Evolutionary conservation across 1,140 invertebrate genomes (phyloP).

Genomic region (Panagrolaimus sp.): DNA sequence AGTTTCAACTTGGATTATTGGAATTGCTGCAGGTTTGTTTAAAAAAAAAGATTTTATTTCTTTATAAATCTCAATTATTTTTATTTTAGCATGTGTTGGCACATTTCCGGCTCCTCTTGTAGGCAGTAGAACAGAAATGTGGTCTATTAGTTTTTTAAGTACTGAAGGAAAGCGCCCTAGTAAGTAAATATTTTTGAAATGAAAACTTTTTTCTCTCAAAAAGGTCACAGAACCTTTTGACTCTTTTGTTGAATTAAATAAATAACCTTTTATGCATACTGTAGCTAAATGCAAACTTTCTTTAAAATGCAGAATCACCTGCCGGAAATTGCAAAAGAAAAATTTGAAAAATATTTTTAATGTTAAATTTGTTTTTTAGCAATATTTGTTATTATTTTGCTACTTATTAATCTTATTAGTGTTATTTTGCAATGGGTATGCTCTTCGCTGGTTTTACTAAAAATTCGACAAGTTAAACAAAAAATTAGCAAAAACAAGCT

Average conservation of each 20-base stretch:
- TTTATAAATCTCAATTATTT: neutral
- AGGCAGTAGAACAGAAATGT: constrained; percentile 23
- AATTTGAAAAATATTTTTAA: constrained; percentile 1
- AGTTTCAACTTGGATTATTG: constrained; percentile 46
- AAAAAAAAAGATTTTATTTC: neutral
- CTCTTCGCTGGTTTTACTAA: constrained; percentile 45
- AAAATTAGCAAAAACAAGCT: constrained; percentile 49
- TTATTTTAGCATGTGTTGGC: constrained; percentile 39
- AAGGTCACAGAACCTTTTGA: constrained; percentile 23
- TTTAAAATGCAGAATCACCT: neutral
- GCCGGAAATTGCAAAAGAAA: neutral
- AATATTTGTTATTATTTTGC: constrained; percentile 27
- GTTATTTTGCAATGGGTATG: constrained; percentile 48
- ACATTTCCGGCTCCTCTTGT: constrained; percentile 44
- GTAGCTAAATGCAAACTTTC: neutral
- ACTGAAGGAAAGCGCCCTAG: constrained; percentile 6
- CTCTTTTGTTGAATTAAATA: constrained; percentile 14
- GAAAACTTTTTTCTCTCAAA: neutral
- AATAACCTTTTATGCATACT: neutral
- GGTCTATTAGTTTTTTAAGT: constrained; percentile 35
- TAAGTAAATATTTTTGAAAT: neutral
- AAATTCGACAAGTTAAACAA: constrained; percentile 48
- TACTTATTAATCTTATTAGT: constrained; percentile 40
- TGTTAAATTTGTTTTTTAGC: no score
- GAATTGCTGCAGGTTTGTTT: constrained; percentile 35